These are phyloP conservation scores for Eretmocerus hayati DNA, from an alignment of 2,888 invertebrate species.

Conservation along the genomic window DNA sequence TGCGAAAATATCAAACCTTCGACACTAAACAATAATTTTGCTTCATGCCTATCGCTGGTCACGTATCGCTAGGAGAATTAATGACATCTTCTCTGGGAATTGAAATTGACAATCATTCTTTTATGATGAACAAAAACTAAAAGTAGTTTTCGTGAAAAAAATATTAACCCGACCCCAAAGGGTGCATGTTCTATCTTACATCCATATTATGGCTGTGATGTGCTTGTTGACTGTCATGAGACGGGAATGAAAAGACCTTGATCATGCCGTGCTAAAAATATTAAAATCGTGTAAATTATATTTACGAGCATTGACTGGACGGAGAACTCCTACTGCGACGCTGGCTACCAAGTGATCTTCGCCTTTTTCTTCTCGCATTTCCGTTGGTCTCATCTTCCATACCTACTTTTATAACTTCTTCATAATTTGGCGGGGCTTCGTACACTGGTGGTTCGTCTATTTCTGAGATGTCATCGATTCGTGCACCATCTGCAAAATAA, in stretches of 20 bases:
- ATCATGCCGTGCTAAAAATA: neutral
- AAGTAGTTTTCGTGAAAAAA: no score
- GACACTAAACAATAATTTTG: no score
- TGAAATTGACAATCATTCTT: no score
- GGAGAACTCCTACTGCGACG: constrained; percentile 30
- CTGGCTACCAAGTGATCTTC: constrained; percentile 20
- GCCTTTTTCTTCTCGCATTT: constrained; percentile 32
- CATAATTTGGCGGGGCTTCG: constrained; percentile 66
- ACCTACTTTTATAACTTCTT: constrained; percentile 58
- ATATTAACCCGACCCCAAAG: no score
- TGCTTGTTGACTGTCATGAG: neutral
- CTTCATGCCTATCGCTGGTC: no score
- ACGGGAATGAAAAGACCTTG: neutral
- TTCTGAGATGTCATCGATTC: constrained; percentile 48
- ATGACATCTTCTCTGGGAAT: no score
- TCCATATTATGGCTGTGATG: no score
- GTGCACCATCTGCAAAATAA: constrained; percentile 47
- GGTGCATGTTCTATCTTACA: no score
- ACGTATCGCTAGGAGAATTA: no score
- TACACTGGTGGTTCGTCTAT: constrained; percentile 65
- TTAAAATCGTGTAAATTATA: constrained; percentile 6
- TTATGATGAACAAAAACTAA: no score
- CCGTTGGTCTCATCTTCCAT: constrained; percentile 43
- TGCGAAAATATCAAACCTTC: no score
- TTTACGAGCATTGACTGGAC: constrained; percentile 34